A percentile compares a stretch with the other conserved stretches of the same genome.
phyloP scores from a whole-genome alignment of 2,888 invertebrate genomes.

The Thyatira batis region DNA sequence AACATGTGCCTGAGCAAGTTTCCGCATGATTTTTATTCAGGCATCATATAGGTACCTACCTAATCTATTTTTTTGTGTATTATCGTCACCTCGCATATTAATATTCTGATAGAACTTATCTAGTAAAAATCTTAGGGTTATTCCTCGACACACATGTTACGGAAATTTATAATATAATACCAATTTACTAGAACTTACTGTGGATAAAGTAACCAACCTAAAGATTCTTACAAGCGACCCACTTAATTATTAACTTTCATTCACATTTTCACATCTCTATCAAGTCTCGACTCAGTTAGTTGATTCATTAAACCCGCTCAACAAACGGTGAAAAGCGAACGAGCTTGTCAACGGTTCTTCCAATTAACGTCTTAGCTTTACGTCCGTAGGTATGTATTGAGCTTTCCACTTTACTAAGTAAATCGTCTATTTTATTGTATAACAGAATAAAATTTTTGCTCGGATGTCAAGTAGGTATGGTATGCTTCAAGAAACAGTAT shows the following conservation, averaged over 20 bases:
- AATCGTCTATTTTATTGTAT: not conserved
- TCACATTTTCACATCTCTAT: slow-evolving; percentile 35
- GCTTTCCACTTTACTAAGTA: slow-evolving; percentile 7
- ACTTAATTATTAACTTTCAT: slow-evolving; percentile 35
- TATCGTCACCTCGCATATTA: too few species aligned
- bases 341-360: slow-evolving; percentile 52
- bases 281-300: slow-evolving; percentile 23
- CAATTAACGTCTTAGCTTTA: slow-evolving; percentile 52
- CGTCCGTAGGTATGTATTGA: slow-evolving; percentile 9
- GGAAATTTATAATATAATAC: too few species aligned
- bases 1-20: too few species aligned
- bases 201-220: slow-evolving; percentile 3
- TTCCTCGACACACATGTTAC: too few species aligned
- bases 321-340: slow-evolving; percentile 25
- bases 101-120: too few species aligned
- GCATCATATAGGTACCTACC: too few species aligned
- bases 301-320: slow-evolving; percentile 37
- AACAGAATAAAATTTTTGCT: not conserved
- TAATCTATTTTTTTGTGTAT: too few species aligned
- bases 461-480: not conserved
- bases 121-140: too few species aligned
- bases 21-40: too few species aligned
- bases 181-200: too few species aligned
- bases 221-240: slow-evolving; percentile 12
- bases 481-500: too few species aligned